A percentile compares a stretch with the other conserved stretches of the same genome.
Evolutionary conservation across 1,140 invertebrate species (phyloP).

Genomic region (Polyergus mexicanus): DNA sequence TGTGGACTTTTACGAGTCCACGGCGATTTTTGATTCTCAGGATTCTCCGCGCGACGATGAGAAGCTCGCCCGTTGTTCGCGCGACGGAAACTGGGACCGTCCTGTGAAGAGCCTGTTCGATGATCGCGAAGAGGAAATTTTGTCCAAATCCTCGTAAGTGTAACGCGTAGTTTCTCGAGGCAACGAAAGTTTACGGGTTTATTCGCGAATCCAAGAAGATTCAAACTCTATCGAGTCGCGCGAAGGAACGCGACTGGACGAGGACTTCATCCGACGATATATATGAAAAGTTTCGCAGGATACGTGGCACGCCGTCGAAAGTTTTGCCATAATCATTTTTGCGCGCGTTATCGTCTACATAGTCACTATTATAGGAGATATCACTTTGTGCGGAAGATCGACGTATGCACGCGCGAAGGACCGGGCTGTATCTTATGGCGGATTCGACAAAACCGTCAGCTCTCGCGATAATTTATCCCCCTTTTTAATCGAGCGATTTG

Average conservation of each 20-base stretch:
- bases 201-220: neutral
- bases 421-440: neutral
- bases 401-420: neutral
- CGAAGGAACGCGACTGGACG: neutral
- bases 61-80: slow-evolving; percentile 21
- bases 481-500: neutral
- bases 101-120: slow-evolving; percentile 1
- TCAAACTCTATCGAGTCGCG: slow-evolving; percentile 10
- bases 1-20: neutral
- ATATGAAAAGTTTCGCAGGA: slow-evolving; percentile 56
- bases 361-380: neutral
- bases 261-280: slow-evolving; percentile 30
- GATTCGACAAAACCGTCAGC: neutral
- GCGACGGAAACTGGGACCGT: slow-evolving; percentile 14
- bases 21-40: neutral
- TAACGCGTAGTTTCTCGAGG: neutral
- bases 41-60: neutral
- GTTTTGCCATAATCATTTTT: slow-evolving; percentile 56
- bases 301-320: slow-evolving; percentile 43
- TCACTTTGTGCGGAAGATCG: neutral
- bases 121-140: neutral
- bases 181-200: neutral
- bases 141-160: neutral
- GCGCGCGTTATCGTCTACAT: slow-evolving; percentile 33
- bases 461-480: neutral